Conservation (phyloP, 2,888 invertebrate genomes). For the Andrena minutula region DNA sequence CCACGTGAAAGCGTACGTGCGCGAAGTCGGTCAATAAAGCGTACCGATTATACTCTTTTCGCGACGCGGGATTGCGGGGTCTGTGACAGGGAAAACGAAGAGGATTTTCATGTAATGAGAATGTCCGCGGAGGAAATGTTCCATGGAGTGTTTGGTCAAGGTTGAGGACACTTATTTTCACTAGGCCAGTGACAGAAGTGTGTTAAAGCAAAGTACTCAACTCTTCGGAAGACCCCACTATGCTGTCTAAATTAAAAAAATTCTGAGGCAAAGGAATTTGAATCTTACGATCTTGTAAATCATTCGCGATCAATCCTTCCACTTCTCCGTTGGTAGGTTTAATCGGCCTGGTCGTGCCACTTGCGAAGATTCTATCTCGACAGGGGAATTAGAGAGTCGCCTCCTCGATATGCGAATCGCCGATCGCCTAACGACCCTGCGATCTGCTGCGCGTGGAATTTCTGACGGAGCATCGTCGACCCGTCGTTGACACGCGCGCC, state of each 20-base stretch:
- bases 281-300: neutral
- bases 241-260: too few species aligned
- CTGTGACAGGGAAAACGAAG: slow-evolving; percentile 7
- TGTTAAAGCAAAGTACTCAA: neutral
- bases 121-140: neutral
- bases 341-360: neutral
- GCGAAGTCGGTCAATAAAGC: slow-evolving; percentile 35
- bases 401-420: neutral
- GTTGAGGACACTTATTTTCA: neutral
- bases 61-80: slow-evolving; percentile 6
- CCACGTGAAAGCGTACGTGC: slow-evolving; percentile 15
- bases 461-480: slow-evolving; percentile 36
- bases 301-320: neutral
- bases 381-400: slow-evolving; percentile 13
- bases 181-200: too few species aligned
- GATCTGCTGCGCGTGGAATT: slow-evolving; percentile 55
- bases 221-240: neutral
- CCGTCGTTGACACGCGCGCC: slow-evolving; percentile 57
- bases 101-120: too few species aligned
- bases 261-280: neutral
- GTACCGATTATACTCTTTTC: slow-evolving; percentile 4
- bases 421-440: slow-evolving; percentile 26
- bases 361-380: neutral
- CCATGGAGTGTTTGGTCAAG: neutral
- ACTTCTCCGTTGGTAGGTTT: neutral